Base-by-base conservation (phyloP, 2,113 vertebrate genomes). In the Balaeniceps rex region DNA sequence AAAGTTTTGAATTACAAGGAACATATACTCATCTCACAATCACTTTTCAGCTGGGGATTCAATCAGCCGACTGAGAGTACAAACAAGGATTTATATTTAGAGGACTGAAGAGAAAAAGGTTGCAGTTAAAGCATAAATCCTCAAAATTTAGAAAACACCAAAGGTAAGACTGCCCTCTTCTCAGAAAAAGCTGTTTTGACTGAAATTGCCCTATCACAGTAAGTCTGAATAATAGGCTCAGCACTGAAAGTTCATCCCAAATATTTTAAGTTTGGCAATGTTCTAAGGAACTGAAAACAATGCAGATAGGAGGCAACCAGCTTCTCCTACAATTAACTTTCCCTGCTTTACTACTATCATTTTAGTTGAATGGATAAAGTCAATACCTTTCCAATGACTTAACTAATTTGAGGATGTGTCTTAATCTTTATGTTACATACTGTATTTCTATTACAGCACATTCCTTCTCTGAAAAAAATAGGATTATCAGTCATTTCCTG, bases 401-500 rank as follows among this genome's bases (percentile, higher is more conserved):
- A 78, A 34, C 42, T 75, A 74, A 78, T 38, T 78, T 65, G 22
- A 92, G 74, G n/a, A n/a, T 19, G 87, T 26, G 33, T 72, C 61
- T 74, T 76, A 72, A 78, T 86, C 68, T 88, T 91, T 66, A 81
- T 55, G 69, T 60, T 84, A 78, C 55, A 77, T 40, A 49, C 38
- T 66, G 47, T 47, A 86, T 79, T 93, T 90, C 85, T 78, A 69
- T 49, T 36, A 33, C 65, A 92, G 66, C 12, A 75, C 64, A 81
- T 92, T 90, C 68, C 70, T 72, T 60, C 36, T 86, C 38, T 10
- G 38, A 44, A 69, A 23, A 33, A 87, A 86, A 84, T 15, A 91
- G 19, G 25, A 78, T 82, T 86, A 92, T 83, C 88, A 68, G 60
- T 78, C n/a, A 84, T 94, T 94, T 96, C 80, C 90, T 82, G 80